A percentile compares a stretch with the other conserved stretches of the same genome.
phyloP scores from a whole-genome alignment of 2,113 vertebrate species.

The Bucco capensis region DNA sequence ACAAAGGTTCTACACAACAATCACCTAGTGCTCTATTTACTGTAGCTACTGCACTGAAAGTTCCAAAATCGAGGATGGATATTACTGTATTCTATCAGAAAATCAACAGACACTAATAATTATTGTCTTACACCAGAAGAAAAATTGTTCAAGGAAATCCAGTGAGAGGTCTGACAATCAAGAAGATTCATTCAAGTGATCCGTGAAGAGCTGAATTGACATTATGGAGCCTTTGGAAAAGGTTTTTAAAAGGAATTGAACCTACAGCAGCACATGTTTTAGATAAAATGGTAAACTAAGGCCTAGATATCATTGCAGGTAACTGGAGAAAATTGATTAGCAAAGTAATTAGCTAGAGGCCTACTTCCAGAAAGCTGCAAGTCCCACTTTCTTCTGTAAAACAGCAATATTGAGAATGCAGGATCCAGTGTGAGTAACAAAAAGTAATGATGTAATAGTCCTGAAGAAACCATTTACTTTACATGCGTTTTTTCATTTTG shows the following conservation, averaged over 20 bases:
- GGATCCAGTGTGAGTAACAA: neutral
- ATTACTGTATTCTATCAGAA: neutral
- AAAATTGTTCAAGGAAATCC: neutral
- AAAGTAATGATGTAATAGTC: neutral
- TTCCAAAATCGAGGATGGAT: neutral
- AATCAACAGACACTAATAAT: neutral
- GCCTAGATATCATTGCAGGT: neutral
- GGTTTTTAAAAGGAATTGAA: neutral
- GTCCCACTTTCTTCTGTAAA: neutral
- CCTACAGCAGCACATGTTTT: neutral
- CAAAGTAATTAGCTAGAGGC: neutral
- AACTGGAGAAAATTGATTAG: neutral
- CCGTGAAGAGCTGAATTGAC: neutral
- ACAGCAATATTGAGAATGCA: neutral
- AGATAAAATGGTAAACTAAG: neutral
- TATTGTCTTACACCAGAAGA: neutral
- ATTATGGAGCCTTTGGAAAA: neutral
- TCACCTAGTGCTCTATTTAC: neutral
- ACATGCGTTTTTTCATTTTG: neutral
- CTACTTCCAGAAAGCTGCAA: neutral
- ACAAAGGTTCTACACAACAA: neutral
- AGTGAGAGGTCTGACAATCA: neutral
- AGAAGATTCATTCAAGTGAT: neutral
- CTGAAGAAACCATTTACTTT: neutral
- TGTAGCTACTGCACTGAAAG: neutral